These are phyloP conservation scores for Apoda limacodes DNA, from an alignment of 2,888 invertebrate species.

Conservation along the genomic window DNA sequence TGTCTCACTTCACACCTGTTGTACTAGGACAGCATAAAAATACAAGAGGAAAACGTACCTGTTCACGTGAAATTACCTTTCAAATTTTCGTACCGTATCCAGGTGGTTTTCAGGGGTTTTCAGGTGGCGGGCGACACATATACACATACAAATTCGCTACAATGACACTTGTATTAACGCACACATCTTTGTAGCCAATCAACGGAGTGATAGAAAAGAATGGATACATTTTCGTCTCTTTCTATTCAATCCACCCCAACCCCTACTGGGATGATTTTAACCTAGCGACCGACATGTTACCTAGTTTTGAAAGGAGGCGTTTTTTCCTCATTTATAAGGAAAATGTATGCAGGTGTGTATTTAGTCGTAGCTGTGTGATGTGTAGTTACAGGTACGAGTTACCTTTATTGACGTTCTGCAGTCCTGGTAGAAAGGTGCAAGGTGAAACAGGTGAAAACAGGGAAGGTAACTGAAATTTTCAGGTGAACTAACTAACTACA, in stretches of 20 bases:
- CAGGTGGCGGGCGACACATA: constrained; percentile 34
- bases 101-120: constrained; percentile 17
- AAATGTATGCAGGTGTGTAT: no score
- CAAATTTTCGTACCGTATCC: no score
- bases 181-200: no score
- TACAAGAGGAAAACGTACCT: constrained; percentile 33
- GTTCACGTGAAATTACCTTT: constrained; percentile 29
- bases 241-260: no score
- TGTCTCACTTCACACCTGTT: constrained; percentile 56
- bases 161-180: no score
- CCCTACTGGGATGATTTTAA: no score
- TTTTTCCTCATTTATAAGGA: no score
- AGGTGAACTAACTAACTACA: neutral
- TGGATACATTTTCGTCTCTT: no score
- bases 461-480: constrained; percentile 4
- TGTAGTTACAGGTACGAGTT: constrained; percentile 28
- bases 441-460: constrained; percentile 39
- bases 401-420: constrained; percentile 30
- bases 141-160: no score
- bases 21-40: constrained; percentile 44
- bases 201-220: no score
- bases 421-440: constrained; percentile 47
- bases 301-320: no score
- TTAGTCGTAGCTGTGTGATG: constrained; percentile 17
- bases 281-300: no score